Evolutionary conservation across 2,113 vertebrate species (phyloP), one percentile per base, ranked within the genome.

Genomic region (Anser cygnoides): DNA sequence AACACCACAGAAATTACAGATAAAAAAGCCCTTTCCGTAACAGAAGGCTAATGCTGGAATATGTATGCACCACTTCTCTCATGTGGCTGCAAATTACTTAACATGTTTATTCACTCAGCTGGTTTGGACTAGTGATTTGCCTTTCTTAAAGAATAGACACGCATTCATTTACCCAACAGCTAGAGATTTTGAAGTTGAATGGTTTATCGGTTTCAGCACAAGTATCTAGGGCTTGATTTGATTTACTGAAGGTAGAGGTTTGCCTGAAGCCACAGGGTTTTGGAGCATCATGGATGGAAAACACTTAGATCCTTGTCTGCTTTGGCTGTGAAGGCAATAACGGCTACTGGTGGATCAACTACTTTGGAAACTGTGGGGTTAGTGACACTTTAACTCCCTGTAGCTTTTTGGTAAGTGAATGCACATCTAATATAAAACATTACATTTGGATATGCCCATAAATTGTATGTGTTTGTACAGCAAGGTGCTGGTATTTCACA

Each of bases 341-440:
- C 18, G 5, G 17, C 37, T 31, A 9, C 12, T 16, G 4, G 50
- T 70, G 25, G 33, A 58, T 52, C 15, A 52, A 6, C 15, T 65
- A 43, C 9, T 54, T 10, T 37, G 55, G 21, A 10, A 63, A 37
- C 31, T 0, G 0, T 37, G 29, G 10, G 62, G 43, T 84, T 21
- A 54, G n/a, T 37, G 35, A 20, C 3, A 4, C 49, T 74, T 84
- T 84, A 46, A 35, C 9, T 58, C 54, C 23, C 10, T 44, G 16
- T 29, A 71, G 9, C 8, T 61, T 13, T 44, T 85, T 67, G 52
- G 23, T 39, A 46, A 76, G 70, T 50, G 22, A 76, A 43, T n/a
- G 6, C 33, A 77, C 35, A 52, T 77, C 25, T 46, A 78, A 73
- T 52, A 35, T 26, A 86, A 67, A 78, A 52, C 17, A 41, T 52